Percentiles rank a stretch among this genome's conserved stretches.
Evolutionary conservation across 2,888 invertebrate genomes (phyloP).

Genomic region (Hedya salicella): DNA sequence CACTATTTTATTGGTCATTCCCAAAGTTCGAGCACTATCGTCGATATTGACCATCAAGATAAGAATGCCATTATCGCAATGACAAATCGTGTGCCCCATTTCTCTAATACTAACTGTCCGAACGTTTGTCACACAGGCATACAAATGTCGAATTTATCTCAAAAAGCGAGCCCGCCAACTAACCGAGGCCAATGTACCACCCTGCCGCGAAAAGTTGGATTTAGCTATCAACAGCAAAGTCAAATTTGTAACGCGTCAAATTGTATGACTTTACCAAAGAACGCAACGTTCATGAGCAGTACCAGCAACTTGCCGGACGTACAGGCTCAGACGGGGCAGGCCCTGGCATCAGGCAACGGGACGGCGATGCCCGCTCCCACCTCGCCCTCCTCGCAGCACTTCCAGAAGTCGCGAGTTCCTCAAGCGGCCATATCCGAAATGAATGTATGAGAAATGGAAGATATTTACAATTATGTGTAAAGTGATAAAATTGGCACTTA

Average conservation of each 20-base stretch:
- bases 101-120: constrained; percentile 78
- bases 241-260: constrained; percentile 79
- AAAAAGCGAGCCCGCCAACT: constrained; percentile 76
- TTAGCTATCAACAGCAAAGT: constrained; percentile 75
- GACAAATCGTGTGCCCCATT: constrained; percentile 80
- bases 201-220: constrained; percentile 80
- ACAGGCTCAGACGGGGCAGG: constrained; percentile 79
- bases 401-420: constrained; percentile 87
- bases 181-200: constrained; percentile 80
- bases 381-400: constrained; percentile 76
- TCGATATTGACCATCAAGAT: constrained; percentile 93
- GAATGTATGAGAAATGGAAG: constrained; percentile 91
- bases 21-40: constrained; percentile 92
- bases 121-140: constrained; percentile 86
- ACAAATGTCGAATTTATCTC: constrained; percentile 81
- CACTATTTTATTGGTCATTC: constrained; percentile 92
- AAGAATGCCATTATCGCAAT: constrained; percentile 82
- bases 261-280: constrained; percentile 87
- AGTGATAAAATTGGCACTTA: constrained; percentile 59
- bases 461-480: constrained; percentile 85
- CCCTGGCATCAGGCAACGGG: constrained; percentile 74
- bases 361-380: constrained; percentile 67
- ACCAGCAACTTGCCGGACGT: constrained; percentile 79
- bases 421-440: constrained; percentile 95
- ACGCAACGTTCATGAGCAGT: constrained; percentile 80